phyloP scores from a whole-genome alignment of 2,888 invertebrate genomes.

The Hololepta plana region DNA sequence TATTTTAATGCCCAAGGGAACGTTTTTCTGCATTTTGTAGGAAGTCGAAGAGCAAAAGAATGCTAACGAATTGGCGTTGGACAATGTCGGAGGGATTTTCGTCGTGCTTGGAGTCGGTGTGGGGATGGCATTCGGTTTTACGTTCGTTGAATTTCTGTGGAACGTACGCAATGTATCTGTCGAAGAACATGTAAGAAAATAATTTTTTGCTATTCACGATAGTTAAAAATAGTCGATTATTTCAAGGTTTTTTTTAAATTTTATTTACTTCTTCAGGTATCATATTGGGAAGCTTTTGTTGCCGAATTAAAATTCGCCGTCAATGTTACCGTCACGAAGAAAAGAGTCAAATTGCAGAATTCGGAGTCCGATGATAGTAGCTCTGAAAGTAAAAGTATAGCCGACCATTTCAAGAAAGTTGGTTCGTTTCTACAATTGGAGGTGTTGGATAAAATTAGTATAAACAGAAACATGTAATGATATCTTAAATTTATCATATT shows the following conservation, averaged over 20 bases:
- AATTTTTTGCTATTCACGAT: neutral
- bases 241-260: constrained; percentile 1
- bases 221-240: neutral
- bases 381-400: neutral
- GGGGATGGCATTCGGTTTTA: constrained; percentile 48
- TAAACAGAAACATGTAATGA: constrained; percentile 1
- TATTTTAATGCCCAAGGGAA: too few species aligned
- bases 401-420: constrained; percentile 3
- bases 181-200: constrained; percentile 47
- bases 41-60: constrained; percentile 17
- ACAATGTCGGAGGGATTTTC: constrained; percentile 84
- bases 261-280: constrained; percentile 7
- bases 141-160: constrained; percentile 72
- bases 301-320: constrained; percentile 11
- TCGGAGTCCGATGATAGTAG: neutral
- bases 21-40: constrained; percentile 2
- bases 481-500: too few species aligned
- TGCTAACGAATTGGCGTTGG: constrained; percentile 48
- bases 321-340: constrained; percentile 11
- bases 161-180: constrained; percentile 64
- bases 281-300: constrained; percentile 9
- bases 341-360: constrained; percentile 10
- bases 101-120: constrained; percentile 63
- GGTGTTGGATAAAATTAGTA: constrained; percentile 5
- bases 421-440: constrained; percentile 7